These are phyloP conservation scores for Epinotia bilunana DNA, from an alignment of 2,888 invertebrate genomes.

Conservation along the genomic window DNA sequence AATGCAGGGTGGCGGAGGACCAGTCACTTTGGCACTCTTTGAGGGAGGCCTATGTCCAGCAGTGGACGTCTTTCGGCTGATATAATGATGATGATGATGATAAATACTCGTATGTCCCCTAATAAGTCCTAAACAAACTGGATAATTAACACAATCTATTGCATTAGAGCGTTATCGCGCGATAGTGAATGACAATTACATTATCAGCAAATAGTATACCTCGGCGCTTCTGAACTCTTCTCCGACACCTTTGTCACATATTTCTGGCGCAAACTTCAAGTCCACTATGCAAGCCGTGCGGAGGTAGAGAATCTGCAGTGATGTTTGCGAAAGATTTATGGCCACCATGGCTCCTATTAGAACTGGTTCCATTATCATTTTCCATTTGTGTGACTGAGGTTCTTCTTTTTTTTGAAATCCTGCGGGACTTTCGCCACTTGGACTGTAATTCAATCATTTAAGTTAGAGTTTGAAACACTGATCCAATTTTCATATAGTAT, in stretches of 20 bases:
- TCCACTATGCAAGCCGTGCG: constrained; percentile 91
- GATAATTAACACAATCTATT: no score
- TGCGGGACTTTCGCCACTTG: constrained; percentile 51
- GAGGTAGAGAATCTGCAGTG: constrained; percentile 89
- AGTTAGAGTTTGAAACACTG: neutral
- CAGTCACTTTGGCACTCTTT: no score
- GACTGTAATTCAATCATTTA: constrained; percentile 47
- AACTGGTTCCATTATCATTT: constrained; percentile 88
- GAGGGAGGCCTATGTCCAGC: no score
- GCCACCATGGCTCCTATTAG: constrained; percentile 87
- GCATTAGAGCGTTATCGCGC: neutral
- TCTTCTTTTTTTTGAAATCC: constrained; percentile 51
- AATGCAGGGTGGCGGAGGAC: no score
- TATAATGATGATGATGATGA: no score
- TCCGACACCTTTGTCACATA: constrained; percentile 85
- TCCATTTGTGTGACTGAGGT: constrained; percentile 61
- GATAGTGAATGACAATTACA: constrained; percentile 4
- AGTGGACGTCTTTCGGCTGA: no score
- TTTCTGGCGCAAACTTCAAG: constrained; percentile 83
- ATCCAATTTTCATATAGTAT: neutral
- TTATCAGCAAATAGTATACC: constrained; percentile 55
- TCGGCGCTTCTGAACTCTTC: constrained; percentile 71
- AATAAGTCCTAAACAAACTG: neutral
- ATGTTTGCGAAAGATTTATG: constrained; percentile 85
- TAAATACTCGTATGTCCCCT: neutral